A percentile compares a stretch with the other conserved stretches of the same genome.
Conservation (phyloP, 2,797 vertebrate genomes). For the Leontocebus nigricollis region DNA sequence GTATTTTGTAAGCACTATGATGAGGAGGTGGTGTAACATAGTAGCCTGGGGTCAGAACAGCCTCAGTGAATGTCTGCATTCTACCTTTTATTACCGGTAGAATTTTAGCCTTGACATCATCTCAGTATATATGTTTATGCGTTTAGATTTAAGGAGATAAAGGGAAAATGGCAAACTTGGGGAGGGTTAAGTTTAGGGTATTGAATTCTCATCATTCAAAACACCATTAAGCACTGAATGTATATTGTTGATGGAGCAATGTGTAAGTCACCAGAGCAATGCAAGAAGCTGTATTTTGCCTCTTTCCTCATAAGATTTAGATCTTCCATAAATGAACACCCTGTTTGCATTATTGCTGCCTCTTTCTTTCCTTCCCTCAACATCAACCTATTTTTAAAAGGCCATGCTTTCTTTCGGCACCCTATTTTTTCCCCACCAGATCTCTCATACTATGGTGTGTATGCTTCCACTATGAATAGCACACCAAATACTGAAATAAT, state of each 20-base stretch:
- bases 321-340: background rate
- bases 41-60: background rate
- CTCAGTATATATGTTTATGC: background rate
- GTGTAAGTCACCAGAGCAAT: background rate
- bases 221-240: background rate
- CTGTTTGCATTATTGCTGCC: background rate
- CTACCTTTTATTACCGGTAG: background rate
- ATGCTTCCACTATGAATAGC: conserved; percentile 54
- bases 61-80: background rate
- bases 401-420: background rate
- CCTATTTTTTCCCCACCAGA: background rate
- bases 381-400: background rate
- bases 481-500: conserved; percentile 70
- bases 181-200: background rate
- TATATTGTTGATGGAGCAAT: background rate
- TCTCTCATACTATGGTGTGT: conserved; percentile 15
- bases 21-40: background rate
- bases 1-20: background rate
- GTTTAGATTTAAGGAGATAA: background rate
- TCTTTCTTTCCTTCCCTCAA: background rate
- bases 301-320: background rate
- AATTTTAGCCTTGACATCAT: background rate
- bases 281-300: background rate
- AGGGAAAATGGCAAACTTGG: background rate
- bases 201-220: background rate